Evolutionary conservation across 37 sponge, comb jelly and placozoan genomes (phyloP), one percentile per base, ranked within the genome.

Genomic region (Geodia barretti): DNA sequence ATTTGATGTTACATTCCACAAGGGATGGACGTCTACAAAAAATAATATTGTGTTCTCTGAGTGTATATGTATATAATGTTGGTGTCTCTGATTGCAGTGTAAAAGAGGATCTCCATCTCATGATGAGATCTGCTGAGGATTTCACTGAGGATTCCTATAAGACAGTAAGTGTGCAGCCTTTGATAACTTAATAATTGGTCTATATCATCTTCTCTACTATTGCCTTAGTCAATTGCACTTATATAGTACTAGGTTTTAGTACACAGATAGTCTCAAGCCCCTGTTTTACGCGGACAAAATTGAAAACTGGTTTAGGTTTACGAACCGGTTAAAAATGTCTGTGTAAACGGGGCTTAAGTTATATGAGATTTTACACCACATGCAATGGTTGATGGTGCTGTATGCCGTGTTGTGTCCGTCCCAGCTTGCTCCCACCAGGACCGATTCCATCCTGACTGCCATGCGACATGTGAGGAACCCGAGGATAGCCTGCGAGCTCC

Each of bases 341-440:
- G n/a, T n/a, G 64, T n/a, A 29, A 62, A 2, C 8, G 64, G 3
- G 3, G n/a, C 64, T 62, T 28, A n/a, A 62, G 8, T 7, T 62
- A 62, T 62, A 3, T 62, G 3, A 62, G 26, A 62, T 3, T 62
- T 62, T 5, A 28, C 1, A 62, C 8, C 60, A 62, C 26, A 29
- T 28, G 3, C 1, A 62, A 62, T 3, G 26, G 26, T 62, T 7
- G 8, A 2, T 5, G 3, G 8, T 28, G 64, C 35, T 42, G 21
- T 47, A 0, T 26, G 3, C 37, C 74, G 39, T n/a, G 20, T 65
- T 28, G 25, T 42, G 39, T 63, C 29, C 34, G 42, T 17, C 39
- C 24, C 79, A 97, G 97, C 71, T 94, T 4, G 92, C 90, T 39
- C 88, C 97, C 9, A 89, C 95, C 28, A 68, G 71, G 62, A 41